Evolutionary conservation across 1,140 invertebrate genomes (phyloP).

Genomic region (Lasioglossum albipes): DNA sequence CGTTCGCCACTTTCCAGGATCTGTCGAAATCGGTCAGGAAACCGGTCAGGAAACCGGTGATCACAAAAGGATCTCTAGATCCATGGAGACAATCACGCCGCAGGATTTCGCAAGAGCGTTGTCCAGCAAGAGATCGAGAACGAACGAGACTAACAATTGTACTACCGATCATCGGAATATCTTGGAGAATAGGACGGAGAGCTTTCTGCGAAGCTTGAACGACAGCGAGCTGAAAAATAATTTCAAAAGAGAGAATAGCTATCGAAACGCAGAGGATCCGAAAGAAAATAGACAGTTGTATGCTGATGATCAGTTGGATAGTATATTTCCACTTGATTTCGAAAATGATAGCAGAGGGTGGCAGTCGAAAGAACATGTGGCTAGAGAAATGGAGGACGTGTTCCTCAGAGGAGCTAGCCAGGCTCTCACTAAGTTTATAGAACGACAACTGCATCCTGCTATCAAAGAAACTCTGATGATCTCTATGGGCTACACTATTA

Average conservation of each 20-base stretch:
- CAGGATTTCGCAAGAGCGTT: conserved; percentile 57
- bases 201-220: not conserved
- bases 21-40: conserved; percentile 17
- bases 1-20: conserved; percentile 9
- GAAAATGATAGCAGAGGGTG: conserved; percentile 61
- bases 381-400: conserved; percentile 90
- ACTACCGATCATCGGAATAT: not conserved
- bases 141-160: conserved; percentile 33
- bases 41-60: not conserved
- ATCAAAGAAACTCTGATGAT: conserved; percentile 91
- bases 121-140: conserved; percentile 3
- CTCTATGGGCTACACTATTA: conserved; percentile 91
- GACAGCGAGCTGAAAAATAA: conserved; percentile 22
- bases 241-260: conserved; percentile 41
- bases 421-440: conserved; percentile 90
- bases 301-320: conserved; percentile 38
- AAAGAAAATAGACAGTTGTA: conserved; percentile 57
- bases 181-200: not conserved
- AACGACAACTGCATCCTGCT: conserved; percentile 89
- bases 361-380: conserved; percentile 82
- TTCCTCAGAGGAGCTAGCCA: conserved; percentile 89
- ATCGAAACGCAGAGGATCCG: conserved; percentile 32
- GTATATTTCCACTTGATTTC: conserved; percentile 31
- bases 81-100: conserved; percentile 56
- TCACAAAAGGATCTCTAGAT: conserved; percentile 21